These are phyloP conservation scores for Thelaira solivaga DNA, from an alignment of 2,888 invertebrate species.

Conservation along the genomic window DNA sequence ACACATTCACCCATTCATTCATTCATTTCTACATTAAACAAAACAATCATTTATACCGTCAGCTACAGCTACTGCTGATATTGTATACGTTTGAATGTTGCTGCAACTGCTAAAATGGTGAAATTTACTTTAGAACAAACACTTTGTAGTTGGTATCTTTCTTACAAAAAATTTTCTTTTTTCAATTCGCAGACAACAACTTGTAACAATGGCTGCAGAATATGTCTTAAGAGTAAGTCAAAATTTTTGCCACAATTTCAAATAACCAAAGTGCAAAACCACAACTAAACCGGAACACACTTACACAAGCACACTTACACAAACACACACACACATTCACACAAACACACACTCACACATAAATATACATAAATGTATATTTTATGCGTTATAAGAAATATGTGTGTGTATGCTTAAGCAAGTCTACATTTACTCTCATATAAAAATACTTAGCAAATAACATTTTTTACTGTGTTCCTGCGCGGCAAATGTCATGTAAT, in stretches of 20 bases:
- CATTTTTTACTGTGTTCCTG: background rate
- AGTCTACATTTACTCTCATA: background rate
- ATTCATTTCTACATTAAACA: too few species aligned
- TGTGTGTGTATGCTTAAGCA: background rate
- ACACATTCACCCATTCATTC: too few species aligned
- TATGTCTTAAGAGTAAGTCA: conserved; percentile 29
- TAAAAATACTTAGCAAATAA: conserved; percentile 14
- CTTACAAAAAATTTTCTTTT: conserved; percentile 38
- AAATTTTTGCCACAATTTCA: conserved; percentile 46
- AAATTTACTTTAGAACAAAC: background rate
- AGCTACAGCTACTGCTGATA: too few species aligned
- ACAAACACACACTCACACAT: background rate
- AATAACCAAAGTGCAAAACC: conserved; percentile 61
- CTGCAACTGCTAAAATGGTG: background rate
- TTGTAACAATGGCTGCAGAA: background rate
- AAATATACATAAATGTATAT: background rate
- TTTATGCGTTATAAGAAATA: background rate
- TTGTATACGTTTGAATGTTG: background rate
- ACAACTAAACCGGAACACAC: conserved; percentile 41
- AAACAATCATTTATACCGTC: too few species aligned
- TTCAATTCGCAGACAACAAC: conserved; percentile 12
- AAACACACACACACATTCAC: background rate
- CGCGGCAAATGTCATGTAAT: conserved; percentile 58
- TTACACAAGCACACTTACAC: background rate
- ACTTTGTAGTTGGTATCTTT: conserved; percentile 12